Percentiles rank a stretch among this genome's conserved stretches.
phyloP scores from a whole-genome alignment of 1,140 invertebrate genomes.

The Octopus bimaculoides region DNA sequence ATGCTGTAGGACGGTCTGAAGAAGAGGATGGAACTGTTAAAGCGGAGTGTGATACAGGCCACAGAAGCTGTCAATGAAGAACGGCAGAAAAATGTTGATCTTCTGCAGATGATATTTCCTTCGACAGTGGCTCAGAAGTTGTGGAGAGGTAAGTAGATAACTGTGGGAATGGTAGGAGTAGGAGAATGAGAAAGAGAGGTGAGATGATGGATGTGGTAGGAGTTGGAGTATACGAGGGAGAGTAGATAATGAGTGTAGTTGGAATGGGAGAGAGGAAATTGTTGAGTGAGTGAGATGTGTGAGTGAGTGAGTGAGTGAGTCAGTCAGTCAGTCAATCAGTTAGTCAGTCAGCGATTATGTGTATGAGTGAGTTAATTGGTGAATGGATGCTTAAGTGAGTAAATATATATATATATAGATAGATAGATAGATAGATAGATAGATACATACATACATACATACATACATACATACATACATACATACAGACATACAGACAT shows the following conservation, averaged over 20 bases:
- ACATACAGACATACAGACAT: background rate
- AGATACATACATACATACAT: background rate
- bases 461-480: background rate
- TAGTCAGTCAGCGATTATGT: too few species aligned
- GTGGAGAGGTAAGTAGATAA: slow-evolving; percentile 72
- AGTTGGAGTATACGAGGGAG: too few species aligned
- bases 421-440: background rate
- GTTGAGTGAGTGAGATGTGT: too few species aligned
- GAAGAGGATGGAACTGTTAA: slow-evolving; percentile 91
- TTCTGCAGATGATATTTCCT: slow-evolving; percentile 91
- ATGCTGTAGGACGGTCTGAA: slow-evolving; percentile 79
- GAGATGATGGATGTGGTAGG: too few species aligned
- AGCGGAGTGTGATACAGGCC: slow-evolving; percentile 88
- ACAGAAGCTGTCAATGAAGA: slow-evolving; percentile 88
- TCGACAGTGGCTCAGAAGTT: slow-evolving; percentile 87
- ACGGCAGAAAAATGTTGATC: slow-evolving; percentile 90
- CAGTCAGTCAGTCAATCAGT: too few species aligned
- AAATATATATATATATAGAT: background rate
- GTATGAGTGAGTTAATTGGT: too few species aligned
- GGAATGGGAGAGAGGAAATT: too few species aligned
- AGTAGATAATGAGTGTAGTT: too few species aligned
- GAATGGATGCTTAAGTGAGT: too few species aligned
- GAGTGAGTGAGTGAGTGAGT: too few species aligned
- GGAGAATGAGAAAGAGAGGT: too few species aligned
- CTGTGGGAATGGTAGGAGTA: too few species aligned